A percentile compares a stretch with the other conserved stretches of the same genome.
Evolutionary conservation across 2,113 vertebrate genomes (phyloP).

Genomic region (Malurus alboscapulatus): DNA sequence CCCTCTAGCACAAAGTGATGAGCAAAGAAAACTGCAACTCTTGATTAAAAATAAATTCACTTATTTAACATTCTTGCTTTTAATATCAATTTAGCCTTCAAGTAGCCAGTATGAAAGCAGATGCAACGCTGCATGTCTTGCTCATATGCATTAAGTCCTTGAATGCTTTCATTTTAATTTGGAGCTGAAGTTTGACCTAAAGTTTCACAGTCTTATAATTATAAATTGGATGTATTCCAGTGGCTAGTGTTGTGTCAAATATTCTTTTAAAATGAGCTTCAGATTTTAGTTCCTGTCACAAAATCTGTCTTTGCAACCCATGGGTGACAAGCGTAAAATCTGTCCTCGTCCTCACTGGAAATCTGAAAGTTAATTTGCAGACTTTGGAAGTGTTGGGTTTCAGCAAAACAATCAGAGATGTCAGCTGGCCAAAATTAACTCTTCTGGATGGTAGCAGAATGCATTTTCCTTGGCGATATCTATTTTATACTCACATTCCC

Average conservation of each 20-base stretch:
- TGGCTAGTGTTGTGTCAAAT: constrained; percentile 34
- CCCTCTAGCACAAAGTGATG: constrained; percentile 38
- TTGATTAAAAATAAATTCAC: constrained; percentile 44
- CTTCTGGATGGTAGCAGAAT: not conserved
- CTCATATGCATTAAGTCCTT: not conserved
- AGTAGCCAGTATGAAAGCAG: not conserved
- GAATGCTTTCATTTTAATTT: constrained; percentile 41
- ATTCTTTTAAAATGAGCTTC: constrained; percentile 59
- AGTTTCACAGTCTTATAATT: constrained; percentile 33
- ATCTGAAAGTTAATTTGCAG: constrained; percentile 67
- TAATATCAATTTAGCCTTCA: constrained; percentile 22
- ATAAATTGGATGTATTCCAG: constrained; percentile 35
- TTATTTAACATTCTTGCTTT: constrained; percentile 46
- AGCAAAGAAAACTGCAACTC: constrained; percentile 22
- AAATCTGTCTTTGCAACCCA: constrained; percentile 38
- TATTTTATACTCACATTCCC: not conserved
- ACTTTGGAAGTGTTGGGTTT: constrained; percentile 21
- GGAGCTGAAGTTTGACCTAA: constrained; percentile 31
- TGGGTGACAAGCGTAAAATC: constrained; percentile 55
- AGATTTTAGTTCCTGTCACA: constrained; percentile 17
- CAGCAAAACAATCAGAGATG: constrained; percentile 40
- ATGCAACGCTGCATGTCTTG: not conserved
- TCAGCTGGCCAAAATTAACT: constrained; percentile 68
- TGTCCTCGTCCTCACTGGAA: constrained; percentile 52
- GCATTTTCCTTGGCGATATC: not conserved